A percentile compares a stretch with the other conserved stretches of the same genome.
phyloP scores from a whole-genome alignment of 2,113 vertebrate species.

The Oryzias javanicus region DNA sequence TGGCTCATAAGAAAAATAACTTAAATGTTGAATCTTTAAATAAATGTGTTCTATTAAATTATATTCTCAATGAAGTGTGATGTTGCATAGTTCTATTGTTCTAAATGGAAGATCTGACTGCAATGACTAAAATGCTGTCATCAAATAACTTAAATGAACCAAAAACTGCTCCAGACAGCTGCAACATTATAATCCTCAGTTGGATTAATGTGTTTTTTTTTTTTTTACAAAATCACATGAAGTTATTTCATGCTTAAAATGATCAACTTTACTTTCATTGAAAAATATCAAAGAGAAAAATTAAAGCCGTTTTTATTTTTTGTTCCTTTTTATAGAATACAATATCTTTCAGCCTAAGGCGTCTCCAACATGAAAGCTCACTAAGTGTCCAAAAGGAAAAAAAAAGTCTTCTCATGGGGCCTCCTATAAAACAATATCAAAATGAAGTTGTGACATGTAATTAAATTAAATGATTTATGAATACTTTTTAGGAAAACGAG shows the following conservation, averaged over 20 bases:
- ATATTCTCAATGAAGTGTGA: too few species aligned
- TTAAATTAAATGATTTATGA: neutral
- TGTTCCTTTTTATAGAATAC: neutral
- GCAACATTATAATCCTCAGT: neutral
- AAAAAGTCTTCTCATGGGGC: neutral
- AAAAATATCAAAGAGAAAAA: conserved; percentile 6
- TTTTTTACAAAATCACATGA: neutral
- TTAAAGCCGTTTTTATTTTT: neutral
- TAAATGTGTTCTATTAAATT: too few species aligned
- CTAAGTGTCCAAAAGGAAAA: neutral
- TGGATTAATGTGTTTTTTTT: neutral
- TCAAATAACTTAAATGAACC: neutral
- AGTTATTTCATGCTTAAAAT: conserved; percentile 10
- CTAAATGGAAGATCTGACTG: neutral
- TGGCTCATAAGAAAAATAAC: too few species aligned
- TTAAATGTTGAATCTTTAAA: too few species aligned
- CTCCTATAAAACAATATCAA: neutral
- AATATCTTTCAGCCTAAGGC: neutral
- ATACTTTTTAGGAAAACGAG: neutral
- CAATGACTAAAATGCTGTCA: neutral
- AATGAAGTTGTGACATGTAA: neutral
- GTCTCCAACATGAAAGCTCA: neutral
- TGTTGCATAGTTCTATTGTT: neutral
- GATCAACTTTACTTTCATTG: conserved; percentile 1
- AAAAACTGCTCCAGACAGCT: neutral